These are phyloP conservation scores for Labroides dimidiatus DNA, from an alignment of 2,797 vertebrate species.

Conservation along the genomic window DNA sequence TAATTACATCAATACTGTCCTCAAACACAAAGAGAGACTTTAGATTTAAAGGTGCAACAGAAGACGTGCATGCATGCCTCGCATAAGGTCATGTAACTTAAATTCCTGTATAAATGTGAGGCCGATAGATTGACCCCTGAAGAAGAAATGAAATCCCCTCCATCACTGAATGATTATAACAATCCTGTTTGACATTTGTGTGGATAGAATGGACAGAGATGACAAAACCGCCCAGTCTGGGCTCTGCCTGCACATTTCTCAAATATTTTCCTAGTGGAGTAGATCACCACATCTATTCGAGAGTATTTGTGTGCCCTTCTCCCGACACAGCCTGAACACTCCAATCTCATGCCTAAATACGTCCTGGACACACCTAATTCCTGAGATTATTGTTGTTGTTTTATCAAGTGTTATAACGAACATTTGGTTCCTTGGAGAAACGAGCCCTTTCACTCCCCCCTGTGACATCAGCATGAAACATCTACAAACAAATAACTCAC, in stretches of 20 bases:
- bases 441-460: too few species aligned
- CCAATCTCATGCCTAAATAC: slow-evolving; percentile 14
- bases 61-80: neutral
- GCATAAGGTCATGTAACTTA: neutral
- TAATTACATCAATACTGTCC: too few species aligned
- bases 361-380: slow-evolving; percentile 7
- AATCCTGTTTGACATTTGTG: slow-evolving; percentile 48
- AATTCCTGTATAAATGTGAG: neutral
- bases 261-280: slow-evolving; percentile 82
- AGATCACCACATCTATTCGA: slow-evolving; percentile 74
- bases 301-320: slow-evolving; percentile 55
- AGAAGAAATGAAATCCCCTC: slow-evolving; percentile 41
- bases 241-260: slow-evolving; percentile 75
- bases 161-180: slow-evolving; percentile 34
- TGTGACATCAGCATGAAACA: too few species aligned
- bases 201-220: slow-evolving; percentile 63
- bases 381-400: too few species aligned
- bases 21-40: slow-evolving; percentile 25
- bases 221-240: slow-evolving; percentile 72
- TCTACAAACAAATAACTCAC: slow-evolving; percentile 30
- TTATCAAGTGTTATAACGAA: too few species aligned
- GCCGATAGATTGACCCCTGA: slow-evolving; percentile 8
- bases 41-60: neutral
- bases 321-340: slow-evolving; percentile 23
- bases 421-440: too few species aligned